Base-by-base conservation (phyloP, 2,797 vertebrate species). In the Tarsius wallacei region DNA sequence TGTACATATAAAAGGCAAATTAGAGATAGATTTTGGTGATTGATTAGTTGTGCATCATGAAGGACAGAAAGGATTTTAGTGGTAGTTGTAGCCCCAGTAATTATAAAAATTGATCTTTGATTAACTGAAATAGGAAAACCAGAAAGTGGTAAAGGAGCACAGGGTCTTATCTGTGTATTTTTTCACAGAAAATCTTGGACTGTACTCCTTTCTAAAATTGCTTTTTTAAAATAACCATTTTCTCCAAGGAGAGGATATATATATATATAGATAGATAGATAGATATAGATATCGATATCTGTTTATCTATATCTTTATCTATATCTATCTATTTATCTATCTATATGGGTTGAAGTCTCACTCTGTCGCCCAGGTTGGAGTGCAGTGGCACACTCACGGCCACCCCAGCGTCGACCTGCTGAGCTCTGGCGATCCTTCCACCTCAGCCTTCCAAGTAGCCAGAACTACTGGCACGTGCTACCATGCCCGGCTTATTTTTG, bases 101-200 rank as follows among this genome's bases (percentile, higher is more conserved):
- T 78, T 97, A 77, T 55, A 49, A 83, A 5, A 96, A 90, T 14
- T 94, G 47, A 95, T 90, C 70, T 94, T 53, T 93, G 51, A 85
- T 76, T 51, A 78, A 76, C n/a, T 74, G 24, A 76, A 96, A 49
- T 74, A 64, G 15, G 26, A 93, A 92, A 90, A 24, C n/a, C 33
- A 80, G n/a, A 90, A 96, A 7, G 28, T 51, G 11, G 10, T 73
- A 82, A 88, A 95, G 70, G 9, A 85, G 0, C 13, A 70, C 11
- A 24, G 16, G 13, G 4, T 51, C 33, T 91, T 95, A 87, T 66
- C 51, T 84, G 1, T 66, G 3, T 51, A 63, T 81, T 81, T 33
- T 93, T 55, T 90, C 51, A 87, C 5, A 84, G 66, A 73, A 94
- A 64, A 68, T 22, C 6, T 28, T 24, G 24, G 36, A 81, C 31